Evolutionary conservation across 2,797 vertebrate species (phyloP), one percentile per base, ranked within the genome.

Genomic region (Fistularia tabacaria): DNA sequence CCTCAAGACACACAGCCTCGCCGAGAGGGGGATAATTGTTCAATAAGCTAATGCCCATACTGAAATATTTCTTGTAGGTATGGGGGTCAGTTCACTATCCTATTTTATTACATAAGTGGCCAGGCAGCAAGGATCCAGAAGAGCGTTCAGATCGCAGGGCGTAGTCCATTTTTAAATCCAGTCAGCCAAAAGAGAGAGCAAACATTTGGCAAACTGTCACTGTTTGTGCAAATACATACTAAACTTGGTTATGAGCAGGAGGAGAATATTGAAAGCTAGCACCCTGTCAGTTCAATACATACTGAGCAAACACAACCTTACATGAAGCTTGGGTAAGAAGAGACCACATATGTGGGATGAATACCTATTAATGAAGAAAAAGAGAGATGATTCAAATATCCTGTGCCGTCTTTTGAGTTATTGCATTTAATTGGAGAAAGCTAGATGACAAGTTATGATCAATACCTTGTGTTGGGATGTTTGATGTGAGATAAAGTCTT

Each of bases 251-350:
- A 55, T 14, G 36, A 57, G 53, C 51, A 64, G 66, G 14, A 46
- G 50, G 43, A 62, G 48, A 43, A 71, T 66, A 73, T 55, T 68
- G 65, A 80, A 64, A 69, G 69, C 62, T 64, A 67, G 72, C 58
- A 54, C 25, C 25, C 25, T 25, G 25, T 25, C 25, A 2, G 10
- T 53, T 68, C 54, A 61, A 53, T 59, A 69, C 40, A 65, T 46
- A 41, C 61, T 63, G 47, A 9, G 54, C 50, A 74, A 75, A 68
- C 52, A 69, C n/a, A 61, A 42, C 38, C 3, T 0, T 44, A 44
- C 38, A 52, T 58, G 55, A 39, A 39, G 39, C 50, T 55, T 36
- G 8, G 49, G 37, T 25, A 25, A 25, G 25, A 25, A 25, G 25
- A 25, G 25, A 5, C 25, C 25, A 25, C 25, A 25, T 25, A 25